A percentile compares a stretch with the other conserved stretches of the same genome.
Evolutionary conservation across 1,140 invertebrate genomes (phyloP).

Genomic region (Cydia strobilella): DNA sequence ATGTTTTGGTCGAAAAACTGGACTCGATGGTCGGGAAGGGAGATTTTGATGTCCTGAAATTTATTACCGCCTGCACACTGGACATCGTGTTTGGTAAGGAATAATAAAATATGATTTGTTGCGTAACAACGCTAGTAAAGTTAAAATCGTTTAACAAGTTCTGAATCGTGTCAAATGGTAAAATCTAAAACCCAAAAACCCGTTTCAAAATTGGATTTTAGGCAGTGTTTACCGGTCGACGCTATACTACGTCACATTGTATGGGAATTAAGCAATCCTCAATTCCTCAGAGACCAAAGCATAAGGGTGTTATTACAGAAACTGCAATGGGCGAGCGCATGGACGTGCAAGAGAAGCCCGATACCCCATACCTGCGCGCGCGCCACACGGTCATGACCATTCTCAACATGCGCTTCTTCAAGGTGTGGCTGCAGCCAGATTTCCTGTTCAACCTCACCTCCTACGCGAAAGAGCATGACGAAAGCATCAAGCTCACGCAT

Average conservation of each 20-base stretch:
- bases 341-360: conserved; percentile 56
- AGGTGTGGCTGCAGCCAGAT: conserved; percentile 64
- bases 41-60: conserved; percentile 83
- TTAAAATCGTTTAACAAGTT: background rate
- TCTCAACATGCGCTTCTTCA: conserved; percentile 62
- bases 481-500: conserved; percentile 57
- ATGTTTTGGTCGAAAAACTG: conserved; percentile 82
- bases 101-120: background rate
- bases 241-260: no score
- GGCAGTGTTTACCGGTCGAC: no score
- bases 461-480: conserved; percentile 56
- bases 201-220: no score
- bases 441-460: conserved; percentile 58
- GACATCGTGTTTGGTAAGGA: conserved; percentile 87
- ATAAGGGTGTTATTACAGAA: conserved; percentile 42
- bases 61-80: conserved; percentile 84
- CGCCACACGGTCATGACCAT: conserved; percentile 58
- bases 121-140: background rate
- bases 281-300: no score
- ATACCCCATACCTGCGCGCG: conserved; percentile 61
- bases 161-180: no score
- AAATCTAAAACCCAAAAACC: no score
- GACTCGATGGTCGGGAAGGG: conserved; percentile 56
- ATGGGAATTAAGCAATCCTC: no score
- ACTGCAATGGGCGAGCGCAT: conserved; percentile 65